Percentiles rank a stretch among this genome's conserved stretches.
These are phyloP conservation scores for Hypena proboscidalis DNA, from an alignment of 2,888 invertebrate species.

Conservation along the genomic window DNA sequence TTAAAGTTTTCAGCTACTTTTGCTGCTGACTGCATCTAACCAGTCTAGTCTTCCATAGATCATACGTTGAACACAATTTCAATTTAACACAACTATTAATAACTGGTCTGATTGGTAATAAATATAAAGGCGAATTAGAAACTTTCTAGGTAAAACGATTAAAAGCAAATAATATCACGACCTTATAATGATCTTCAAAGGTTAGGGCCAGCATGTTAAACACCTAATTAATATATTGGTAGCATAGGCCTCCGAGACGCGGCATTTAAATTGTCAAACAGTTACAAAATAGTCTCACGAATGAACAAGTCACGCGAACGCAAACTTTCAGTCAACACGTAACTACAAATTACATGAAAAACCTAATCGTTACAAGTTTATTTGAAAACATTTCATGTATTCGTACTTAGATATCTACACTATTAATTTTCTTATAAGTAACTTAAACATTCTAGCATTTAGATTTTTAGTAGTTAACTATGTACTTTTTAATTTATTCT, in stretches of 20 bases:
- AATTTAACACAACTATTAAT: too few relatives aligned
- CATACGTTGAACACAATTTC: too few relatives aligned
- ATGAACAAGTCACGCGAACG: slow-evolving; percentile 17
- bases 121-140: too few relatives aligned
- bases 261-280: slow-evolving; percentile 14
- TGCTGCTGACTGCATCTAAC: too few relatives aligned
- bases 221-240: slow-evolving; percentile 17
- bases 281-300: slow-evolving; percentile 21
- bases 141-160: too few relatives aligned
- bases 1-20: too few relatives aligned
- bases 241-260: slow-evolving; percentile 2
- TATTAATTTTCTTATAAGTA: slow-evolving; percentile 24
- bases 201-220: slow-evolving; percentile 6
- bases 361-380: background rate
- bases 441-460: slow-evolving; percentile 37
- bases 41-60: too few relatives aligned
- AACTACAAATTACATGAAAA: background rate
- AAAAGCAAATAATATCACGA: slow-evolving; percentile 3
- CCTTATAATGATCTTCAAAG: too few relatives aligned
- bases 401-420: slow-evolving; percentile 6
- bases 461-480: slow-evolving; percentile 26
- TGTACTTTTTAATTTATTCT: slow-evolving; percentile 20
- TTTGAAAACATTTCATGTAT: slow-evolving; percentile 7
- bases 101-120: too few relatives aligned
- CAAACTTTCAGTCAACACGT: slow-evolving; percentile 12